Evolutionary conservation across 2,888 invertebrate species (phyloP).

Genomic region (Platycnemis pennipes): DNA sequence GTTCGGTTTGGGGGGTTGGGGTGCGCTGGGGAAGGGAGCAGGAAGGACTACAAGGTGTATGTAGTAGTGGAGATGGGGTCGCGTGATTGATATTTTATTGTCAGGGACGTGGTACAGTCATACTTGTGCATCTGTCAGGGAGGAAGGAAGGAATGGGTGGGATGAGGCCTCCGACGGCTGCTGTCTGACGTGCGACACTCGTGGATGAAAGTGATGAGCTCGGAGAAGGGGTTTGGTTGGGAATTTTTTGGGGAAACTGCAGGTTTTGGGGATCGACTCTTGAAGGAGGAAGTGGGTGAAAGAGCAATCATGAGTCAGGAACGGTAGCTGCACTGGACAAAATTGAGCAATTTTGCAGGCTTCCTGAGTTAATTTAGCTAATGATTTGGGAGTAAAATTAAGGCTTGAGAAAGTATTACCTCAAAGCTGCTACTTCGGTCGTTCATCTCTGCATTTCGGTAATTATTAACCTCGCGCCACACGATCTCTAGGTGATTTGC

Average conservation of each 20-base stretch:
- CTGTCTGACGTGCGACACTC: not conserved
- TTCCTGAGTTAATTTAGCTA: no score
- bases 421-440: no score
- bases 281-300: no score
- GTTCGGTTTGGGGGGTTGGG: not conserved
- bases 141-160: not conserved
- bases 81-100: conserved; percentile 66
- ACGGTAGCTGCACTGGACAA: not conserved
- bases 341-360: no score
- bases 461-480: no score
- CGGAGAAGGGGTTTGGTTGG: not conserved
- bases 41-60: conserved; percentile 14
- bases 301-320: not conserved
- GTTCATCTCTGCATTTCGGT: no score
- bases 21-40: not conserved
- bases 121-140: conserved; percentile 52
- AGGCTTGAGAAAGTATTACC: no score
- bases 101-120: conserved; percentile 47
- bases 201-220: not conserved
- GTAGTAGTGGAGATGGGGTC: conserved; percentile 35
- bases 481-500: no score
- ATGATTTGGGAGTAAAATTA: no score
- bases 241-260: not conserved
- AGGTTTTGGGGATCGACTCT: not conserved
- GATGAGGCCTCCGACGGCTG: conserved; percentile 55